Conservation (phyloP, 2,113 vertebrate genomes). For the Myiozetetes cayanensis region DNA sequence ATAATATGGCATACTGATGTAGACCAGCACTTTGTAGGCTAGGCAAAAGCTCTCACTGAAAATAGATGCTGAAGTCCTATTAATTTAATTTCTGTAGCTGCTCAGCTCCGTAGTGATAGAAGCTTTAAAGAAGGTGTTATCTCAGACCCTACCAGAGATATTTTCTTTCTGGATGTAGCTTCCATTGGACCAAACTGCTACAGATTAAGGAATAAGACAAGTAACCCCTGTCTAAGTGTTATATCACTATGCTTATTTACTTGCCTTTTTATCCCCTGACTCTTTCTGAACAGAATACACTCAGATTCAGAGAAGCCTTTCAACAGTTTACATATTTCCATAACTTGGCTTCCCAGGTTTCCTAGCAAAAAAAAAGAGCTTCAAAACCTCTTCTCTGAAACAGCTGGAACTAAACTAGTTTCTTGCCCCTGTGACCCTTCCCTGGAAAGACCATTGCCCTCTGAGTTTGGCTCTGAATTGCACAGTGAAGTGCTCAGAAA, state of each 20-base stretch:
- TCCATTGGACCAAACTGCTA: not conserved
- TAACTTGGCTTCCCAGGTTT: not conserved
- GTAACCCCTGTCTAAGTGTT: not conserved
- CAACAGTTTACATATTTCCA: not conserved
- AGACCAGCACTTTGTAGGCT: not conserved
- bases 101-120: not conserved
- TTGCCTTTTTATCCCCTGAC: not conserved
- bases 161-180: not conserved
- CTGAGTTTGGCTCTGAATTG: not conserved
- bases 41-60: not conserved
- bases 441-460: not conserved
- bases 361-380: not conserved
- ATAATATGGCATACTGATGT: not conserved
- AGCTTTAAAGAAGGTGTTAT: not conserved
- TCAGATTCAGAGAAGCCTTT: not conserved
- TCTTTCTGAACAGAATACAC: not conserved
- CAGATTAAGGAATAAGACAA: not conserved
- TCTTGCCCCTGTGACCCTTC: not conserved
- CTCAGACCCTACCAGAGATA: not conserved
- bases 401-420: not conserved
- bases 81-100: not conserved
- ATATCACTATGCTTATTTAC: not conserved
- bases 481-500: not conserved
- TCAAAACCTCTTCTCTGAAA: not conserved
- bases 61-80: not conserved